Evolutionary conservation across 1,140 invertebrate genomes (phyloP), one percentile per base, ranked within the genome.

Genomic region (Wasmannia auropunctata): DNA sequence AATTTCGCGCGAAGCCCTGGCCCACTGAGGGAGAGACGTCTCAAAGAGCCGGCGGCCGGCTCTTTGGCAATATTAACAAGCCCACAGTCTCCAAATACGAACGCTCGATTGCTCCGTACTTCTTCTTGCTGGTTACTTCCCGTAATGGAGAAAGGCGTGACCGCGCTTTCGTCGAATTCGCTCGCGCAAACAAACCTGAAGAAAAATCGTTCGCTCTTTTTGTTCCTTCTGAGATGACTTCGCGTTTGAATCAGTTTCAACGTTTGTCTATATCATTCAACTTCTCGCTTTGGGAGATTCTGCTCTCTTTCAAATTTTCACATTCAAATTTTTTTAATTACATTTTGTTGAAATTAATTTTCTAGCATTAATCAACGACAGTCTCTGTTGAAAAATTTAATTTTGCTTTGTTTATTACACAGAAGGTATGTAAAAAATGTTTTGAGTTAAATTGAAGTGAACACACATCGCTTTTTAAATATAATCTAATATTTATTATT

Each of bases 1-100:
- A 91, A 91, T 90, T 92, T 92, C 62, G 72, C 75, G 74, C 87
- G 69, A 80, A 92, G 86, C 91, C 91, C 88, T 92, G 91, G 91
- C 91, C 91, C 88, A 92, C 91, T 92, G 87, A 92, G 80, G 28
- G 76, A 67, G 76, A 67, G 31, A 49, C 37, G 28, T 60, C 65
- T 86, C 46, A 46, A 58, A 76, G 62, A 46, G 62, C 43, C 37
- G 62, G 62, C 76, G 56, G 49, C 14, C 56, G 49, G 7, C 34
- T 74, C 77, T 86, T 51, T 43, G 65, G 34, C 77, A 89, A 87
- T 89, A 89, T 90, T 85, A 85, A 89, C 85, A 79, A 79, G 69
- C 54, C 49, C 74, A 62, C 40, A 28, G 16, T 89, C 85, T 75
- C 86, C 80, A 90, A 88, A 90, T 88, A 86, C 85, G 81, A 88